Conservation (phyloP, 2,888 invertebrate species). For the Campaea margaritaria region DNA sequence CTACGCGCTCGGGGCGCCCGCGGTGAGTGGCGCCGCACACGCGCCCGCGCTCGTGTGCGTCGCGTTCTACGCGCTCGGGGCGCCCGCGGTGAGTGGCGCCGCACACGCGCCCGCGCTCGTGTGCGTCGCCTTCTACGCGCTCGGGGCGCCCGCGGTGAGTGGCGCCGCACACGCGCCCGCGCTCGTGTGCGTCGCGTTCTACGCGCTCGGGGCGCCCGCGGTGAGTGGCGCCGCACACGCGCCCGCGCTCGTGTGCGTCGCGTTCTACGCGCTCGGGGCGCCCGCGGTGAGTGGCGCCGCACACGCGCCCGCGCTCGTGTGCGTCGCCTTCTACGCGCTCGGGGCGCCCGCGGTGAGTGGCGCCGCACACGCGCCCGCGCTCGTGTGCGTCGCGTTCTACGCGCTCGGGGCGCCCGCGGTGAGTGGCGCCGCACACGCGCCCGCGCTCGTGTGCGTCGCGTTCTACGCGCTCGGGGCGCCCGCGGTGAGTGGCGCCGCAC, state of each 20-base stretch:
- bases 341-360: no score
- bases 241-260: slow-evolving; percentile 94
- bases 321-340: no score
- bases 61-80: no score
- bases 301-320: background rate
- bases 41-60: background rate
- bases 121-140: slow-evolving; percentile 91
- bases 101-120: slow-evolving; percentile 91
- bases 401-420: slow-evolving; percentile 93
- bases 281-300: slow-evolving; percentile 88
- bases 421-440: slow-evolving; percentile 48
- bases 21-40: slow-evolving; percentile 83
- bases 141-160: slow-evolving; percentile 93
- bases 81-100: no score
- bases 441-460: no score
- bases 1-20: slow-evolving; percentile 92
- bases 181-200: no score
- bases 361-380: slow-evolving; percentile 87
- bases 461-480: no score
- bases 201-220: no score
- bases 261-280: slow-evolving; percentile 91
- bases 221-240: slow-evolving; percentile 63
- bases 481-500: no score
- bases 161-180: background rate
- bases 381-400: slow-evolving; percentile 94